phyloP scores from a whole-genome alignment of 1,140 invertebrate species.

The Drosophila biarmipes region DNA sequence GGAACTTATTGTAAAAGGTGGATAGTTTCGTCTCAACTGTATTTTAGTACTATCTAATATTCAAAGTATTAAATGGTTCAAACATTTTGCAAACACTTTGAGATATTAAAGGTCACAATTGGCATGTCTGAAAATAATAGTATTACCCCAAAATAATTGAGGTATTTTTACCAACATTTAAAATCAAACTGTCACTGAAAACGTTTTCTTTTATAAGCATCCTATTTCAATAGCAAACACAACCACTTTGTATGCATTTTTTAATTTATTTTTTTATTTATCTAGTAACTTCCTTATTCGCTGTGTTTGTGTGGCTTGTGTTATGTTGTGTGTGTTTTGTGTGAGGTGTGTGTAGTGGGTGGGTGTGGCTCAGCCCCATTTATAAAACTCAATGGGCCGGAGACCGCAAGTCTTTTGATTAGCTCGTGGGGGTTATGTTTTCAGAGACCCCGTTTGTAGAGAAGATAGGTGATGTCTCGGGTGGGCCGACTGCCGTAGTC shows the following conservation, averaged over 20 bases:
- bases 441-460: constrained; percentile 63
- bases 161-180: not conserved
- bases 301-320: not conserved
- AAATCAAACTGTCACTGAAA: constrained; percentile 1
- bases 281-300: not conserved
- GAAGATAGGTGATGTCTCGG: constrained; percentile 61
- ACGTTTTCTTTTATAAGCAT: not conserved
- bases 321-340: constrained; percentile 2
- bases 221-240: not conserved
- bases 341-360: constrained; percentile 2
- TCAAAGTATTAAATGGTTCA: too few relatives aligned
- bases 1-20: not conserved
- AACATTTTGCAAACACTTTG: too few relatives aligned
- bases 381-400: constrained; percentile 7
- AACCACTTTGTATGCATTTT: constrained; percentile 4
- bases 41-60: too few relatives aligned
- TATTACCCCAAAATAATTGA: too few relatives aligned
- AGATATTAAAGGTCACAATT: too few relatives aligned
- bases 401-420: constrained; percentile 3
- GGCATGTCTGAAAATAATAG: too few relatives aligned
- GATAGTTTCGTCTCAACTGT: constrained; percentile 3
- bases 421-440: not conserved
- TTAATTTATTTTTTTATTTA: not conserved
- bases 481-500: constrained; percentile 71
- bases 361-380: constrained; percentile 18